A percentile compares a stretch with the other conserved stretches of the same genome.
Conservation (phyloP, 2,797 vertebrate species). For the Orientallactaga sibirica region DNA sequence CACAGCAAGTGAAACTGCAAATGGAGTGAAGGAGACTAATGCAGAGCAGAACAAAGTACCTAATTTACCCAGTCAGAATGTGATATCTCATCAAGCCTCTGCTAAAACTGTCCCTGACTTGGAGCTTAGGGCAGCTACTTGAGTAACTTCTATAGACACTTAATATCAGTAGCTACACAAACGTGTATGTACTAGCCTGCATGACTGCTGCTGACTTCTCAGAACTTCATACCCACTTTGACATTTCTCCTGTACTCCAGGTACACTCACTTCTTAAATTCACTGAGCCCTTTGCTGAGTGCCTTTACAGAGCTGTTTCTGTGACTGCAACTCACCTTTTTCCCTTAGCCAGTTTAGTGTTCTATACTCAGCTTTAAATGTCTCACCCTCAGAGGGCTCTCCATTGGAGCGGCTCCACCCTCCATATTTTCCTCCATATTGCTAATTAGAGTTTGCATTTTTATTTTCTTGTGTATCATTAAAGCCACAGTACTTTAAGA, state of each 20-base stretch:
- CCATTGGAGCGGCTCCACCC: background rate
- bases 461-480: background rate
- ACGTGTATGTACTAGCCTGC: background rate
- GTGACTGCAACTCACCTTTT: background rate
- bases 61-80: background rate
- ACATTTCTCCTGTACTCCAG: background rate
- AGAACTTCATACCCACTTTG: background rate
- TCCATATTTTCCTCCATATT: background rate
- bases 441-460: background rate
- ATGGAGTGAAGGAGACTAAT: background rate
- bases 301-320: background rate
- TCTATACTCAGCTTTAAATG: background rate
- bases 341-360: background rate
- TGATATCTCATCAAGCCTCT: slow-evolving; percentile 5
- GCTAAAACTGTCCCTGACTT: background rate
- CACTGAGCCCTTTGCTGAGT: background rate
- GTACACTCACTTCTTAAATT: background rate
- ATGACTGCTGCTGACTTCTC: background rate
- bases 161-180: background rate
- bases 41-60: background rate
- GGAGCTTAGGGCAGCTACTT: background rate
- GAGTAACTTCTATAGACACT: background rate
- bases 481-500: background rate
- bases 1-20: background rate
- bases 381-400: background rate